These are phyloP conservation scores for Cantharis flavilabris DNA, from an alignment of 2,888 invertebrate genomes.

Conservation along the genomic window DNA sequence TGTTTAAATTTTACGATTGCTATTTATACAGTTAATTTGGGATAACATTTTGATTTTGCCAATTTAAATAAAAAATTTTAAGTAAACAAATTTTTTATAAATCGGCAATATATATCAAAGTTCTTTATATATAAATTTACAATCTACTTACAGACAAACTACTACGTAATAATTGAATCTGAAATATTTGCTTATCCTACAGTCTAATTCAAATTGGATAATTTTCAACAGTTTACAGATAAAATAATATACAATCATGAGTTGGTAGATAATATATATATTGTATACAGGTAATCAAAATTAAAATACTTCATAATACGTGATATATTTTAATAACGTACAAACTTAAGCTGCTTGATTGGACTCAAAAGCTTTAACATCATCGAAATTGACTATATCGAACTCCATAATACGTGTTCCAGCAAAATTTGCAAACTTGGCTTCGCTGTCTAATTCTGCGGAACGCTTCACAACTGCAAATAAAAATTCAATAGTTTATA, in stretches of 20 bases:
- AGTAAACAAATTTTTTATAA: background rate
- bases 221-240: background rate
- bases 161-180: background rate
- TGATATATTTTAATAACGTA: conserved; percentile 1
- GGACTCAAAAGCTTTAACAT: conserved; percentile 50
- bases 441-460: conserved; percentile 54
- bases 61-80: background rate
- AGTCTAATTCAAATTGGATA: background rate
- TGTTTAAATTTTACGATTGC: background rate
- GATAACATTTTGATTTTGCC: background rate
- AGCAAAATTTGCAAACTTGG: conserved; percentile 76
- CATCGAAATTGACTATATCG: conserved; percentile 72
- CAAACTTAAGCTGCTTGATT: conserved; percentile 13
- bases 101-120: background rate
- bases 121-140: background rate
- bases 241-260: conserved; percentile 11
- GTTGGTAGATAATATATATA: conserved; percentile 5
- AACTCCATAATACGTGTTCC: conserved; percentile 76
- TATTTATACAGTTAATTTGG: background rate
- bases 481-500: background rate
- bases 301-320: conserved; percentile 12
- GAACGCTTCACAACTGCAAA: conserved; percentile 51
- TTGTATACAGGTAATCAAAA: conserved; percentile 5
- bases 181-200: background rate
- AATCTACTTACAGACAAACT: background rate